Percentiles rank a stretch among this genome's conserved stretches.
Evolutionary conservation across 1,140 invertebrate genomes (phyloP).

Genomic region (Cydia fagiglandana): DNA sequence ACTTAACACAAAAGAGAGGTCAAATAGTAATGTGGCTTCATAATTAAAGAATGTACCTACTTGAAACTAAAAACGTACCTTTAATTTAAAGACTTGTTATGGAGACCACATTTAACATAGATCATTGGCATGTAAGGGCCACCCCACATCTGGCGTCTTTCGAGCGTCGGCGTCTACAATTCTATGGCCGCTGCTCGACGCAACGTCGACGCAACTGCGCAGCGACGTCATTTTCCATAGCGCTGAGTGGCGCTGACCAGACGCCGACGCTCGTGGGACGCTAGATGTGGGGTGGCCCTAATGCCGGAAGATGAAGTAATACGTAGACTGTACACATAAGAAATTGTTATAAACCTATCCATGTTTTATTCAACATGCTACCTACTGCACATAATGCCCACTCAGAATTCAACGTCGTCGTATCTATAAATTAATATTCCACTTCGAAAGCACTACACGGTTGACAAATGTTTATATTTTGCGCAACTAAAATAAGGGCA

Average conservation of each 20-base stretch:
- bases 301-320: constrained; percentile 1
- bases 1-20: too few species aligned
- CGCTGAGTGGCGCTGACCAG: too few species aligned
- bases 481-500: constrained; percentile 45
- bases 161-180: too few species aligned
- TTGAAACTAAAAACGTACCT: neutral
- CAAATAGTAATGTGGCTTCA: neutral
- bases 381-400: neutral
- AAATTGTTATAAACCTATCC: neutral
- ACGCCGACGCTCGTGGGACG: too few species aligned
- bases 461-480: constrained; percentile 43
- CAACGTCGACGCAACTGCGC: too few species aligned
- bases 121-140: constrained; percentile 1
- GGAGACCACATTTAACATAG: neutral
- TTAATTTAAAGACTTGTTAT: neutral
- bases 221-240: too few species aligned
- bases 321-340: neutral
- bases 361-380: neutral
- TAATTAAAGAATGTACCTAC: neutral
- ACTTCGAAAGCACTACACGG: constrained; percentile 26
- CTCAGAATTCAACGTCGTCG: neutral
- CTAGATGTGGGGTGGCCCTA: too few species aligned
- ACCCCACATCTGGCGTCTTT: too few species aligned
- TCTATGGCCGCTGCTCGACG: too few species aligned
- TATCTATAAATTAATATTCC: constrained; percentile 38